Base-by-base conservation (phyloP, 2,888 invertebrate genomes). In the Nephrotoma guestfalica region DNA sequence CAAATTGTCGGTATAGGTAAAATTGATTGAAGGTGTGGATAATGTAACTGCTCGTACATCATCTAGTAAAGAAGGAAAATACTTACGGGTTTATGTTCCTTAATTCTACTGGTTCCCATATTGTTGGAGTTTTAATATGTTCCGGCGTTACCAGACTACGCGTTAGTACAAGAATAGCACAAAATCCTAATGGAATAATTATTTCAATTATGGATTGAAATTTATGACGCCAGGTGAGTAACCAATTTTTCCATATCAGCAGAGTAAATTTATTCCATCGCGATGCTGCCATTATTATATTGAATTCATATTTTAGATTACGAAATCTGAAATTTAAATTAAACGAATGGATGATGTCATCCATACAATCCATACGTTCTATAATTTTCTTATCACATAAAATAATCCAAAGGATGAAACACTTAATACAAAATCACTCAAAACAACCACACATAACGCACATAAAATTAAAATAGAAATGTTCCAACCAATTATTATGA, bases 221-320 rank as follows among this genome's bases (percentile, higher is more conserved):
- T 86, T 94, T 94, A 90, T 95, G 95, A 87, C 96, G 92, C 92
- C 94, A 95, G 92, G 96, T 96, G 83, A 96, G 93, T 3, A 95
- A 91, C 92, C 94, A 96, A 91, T 97, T 97, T 92, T 97, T 97
- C 97, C 97, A 97, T 91, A 96, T 93, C 87, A 97, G 91, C 88
- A 97, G 92, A 13, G 92, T 90, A 89, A 96, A 95, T 90, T 95
- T 95, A 47, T 92, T 91, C 90, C 92, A 92, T 87, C 88, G 90
- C 6, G 45, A 86, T 6, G 87, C 47, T 9, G 86, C 41, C 88
- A 88, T 88, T 85, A 57, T 87, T 30, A 40, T 2, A 30, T 30
- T 6, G 18, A 18, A 9, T 57, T 57, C 18, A 57, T 57, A 57
- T 57, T 57, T 18, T 57, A 57, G 15, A 30, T 18, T 71, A 30